Percentiles rank a stretch among this genome's conserved stretches.
Conservation (phyloP, 2,797 vertebrate genomes). For the Eulemur mongoz region DNA sequence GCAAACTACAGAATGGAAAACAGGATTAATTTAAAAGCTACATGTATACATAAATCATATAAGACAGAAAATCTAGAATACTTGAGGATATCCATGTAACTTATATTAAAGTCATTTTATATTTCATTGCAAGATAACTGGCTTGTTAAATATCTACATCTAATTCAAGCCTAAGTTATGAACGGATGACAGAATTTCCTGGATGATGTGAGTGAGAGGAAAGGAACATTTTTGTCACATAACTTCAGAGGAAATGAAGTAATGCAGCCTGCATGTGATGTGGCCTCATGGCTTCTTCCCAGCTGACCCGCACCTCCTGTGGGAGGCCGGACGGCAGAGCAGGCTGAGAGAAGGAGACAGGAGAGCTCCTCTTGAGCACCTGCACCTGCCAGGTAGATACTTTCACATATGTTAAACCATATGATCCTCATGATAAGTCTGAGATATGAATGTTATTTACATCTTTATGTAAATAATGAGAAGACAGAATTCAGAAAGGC, state of each 20-base stretch:
- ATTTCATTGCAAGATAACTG: background rate
- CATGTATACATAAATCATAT: background rate
- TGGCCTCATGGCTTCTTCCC: background rate
- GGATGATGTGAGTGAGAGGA: background rate
- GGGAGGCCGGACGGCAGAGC: background rate
- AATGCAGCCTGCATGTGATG: background rate
- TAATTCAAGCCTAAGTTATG: background rate
- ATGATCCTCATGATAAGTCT: background rate
- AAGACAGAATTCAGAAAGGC: background rate
- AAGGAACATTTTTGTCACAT: conserved; percentile 23
- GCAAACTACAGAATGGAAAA: background rate
- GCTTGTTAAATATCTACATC: background rate
- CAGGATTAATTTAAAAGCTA: background rate
- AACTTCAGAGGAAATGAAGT: conserved; percentile 69
- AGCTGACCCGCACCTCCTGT: background rate
- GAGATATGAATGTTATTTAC: too few relatives aligned
- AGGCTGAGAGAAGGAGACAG: fast-evolving
- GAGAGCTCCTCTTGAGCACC: fast-evolving
- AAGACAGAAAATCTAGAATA: background rate
- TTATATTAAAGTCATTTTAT: background rate
- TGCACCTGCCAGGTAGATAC: fast-evolving
- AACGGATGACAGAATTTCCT: conserved; percentile 69
- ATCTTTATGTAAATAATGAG: background rate
- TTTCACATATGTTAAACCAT: background rate
- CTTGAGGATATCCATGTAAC: background rate